A percentile compares a stretch with the other conserved stretches of the same genome.
Evolutionary conservation across 2,797 vertebrate genomes (phyloP).

Genomic region (Triplophysa yarkandensis): DNA sequence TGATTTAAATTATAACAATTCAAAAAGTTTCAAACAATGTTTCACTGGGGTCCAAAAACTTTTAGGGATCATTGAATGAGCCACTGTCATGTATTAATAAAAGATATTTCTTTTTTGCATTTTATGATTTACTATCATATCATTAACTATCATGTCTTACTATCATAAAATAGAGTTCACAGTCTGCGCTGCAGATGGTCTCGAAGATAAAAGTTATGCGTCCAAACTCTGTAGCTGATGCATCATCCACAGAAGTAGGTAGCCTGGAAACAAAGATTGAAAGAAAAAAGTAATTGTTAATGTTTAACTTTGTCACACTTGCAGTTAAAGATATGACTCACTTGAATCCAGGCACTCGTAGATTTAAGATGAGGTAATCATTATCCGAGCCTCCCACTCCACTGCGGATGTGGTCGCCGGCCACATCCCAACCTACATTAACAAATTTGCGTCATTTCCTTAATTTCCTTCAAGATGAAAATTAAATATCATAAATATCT

Average conservation of each 20-base stretch:
- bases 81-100: not conserved
- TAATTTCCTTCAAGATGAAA: not conserved
- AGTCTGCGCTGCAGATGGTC: slow-evolving; percentile 87
- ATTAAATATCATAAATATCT: not conserved
- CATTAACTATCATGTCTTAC: too few relatives aligned
- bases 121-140: slow-evolving; percentile 90
- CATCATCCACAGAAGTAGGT: slow-evolving; percentile 85
- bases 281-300: not conserved
- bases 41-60: too few relatives aligned
- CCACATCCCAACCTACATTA: slow-evolving; percentile 92
- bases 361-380: slow-evolving; percentile 94
- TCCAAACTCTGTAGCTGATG: slow-evolving; percentile 84
- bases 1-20: too few relatives aligned
- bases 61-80: not conserved
- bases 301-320: not conserved
- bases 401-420: slow-evolving; percentile 90
- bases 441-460: not conserved
- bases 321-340: slow-evolving; percentile 66
- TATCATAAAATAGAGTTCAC: slow-evolving; percentile 97
- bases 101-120: not conserved
- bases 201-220: slow-evolving; percentile 96
- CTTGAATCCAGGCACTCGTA: slow-evolving; percentile 95
- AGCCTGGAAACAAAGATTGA: slow-evolving; percentile 71
- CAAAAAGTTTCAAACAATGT: too few relatives aligned
- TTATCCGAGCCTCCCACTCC: slow-evolving; percentile 93